phyloP scores from a whole-genome alignment of 1,140 invertebrate species.

The Ceratosolen solmsi region DNA sequence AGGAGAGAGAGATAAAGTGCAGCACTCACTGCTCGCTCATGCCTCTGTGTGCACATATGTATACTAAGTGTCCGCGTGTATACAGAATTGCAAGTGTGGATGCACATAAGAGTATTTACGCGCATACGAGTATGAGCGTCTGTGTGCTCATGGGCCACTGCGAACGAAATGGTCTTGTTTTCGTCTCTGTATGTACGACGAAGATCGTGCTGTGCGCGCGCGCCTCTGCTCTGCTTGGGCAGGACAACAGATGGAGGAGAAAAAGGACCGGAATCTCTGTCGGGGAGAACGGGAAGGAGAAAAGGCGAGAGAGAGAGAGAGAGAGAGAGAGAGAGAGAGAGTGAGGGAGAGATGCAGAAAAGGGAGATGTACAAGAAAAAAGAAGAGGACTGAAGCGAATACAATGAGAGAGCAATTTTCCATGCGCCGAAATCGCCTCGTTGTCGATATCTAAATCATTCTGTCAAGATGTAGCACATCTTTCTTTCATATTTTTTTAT shows the following conservation, averaged over 20 bases:
- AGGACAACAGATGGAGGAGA: neutral
- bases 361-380: neutral
- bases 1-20: neutral
- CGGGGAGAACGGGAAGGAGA: neutral
- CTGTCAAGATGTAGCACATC: neutral
- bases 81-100: neutral
- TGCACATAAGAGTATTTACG: neutral
- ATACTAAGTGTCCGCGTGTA: neutral
- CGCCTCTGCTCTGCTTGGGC: neutral
- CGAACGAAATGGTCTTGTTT: slow-evolving; percentile 17
- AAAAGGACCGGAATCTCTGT: slow-evolving; percentile 17
- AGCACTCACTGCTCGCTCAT: neutral
- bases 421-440: slow-evolving; percentile 9
- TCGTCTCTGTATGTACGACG: slow-evolving; percentile 30
- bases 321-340: neutral
- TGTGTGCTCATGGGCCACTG: slow-evolving; percentile 15
- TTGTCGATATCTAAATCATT: slow-evolving; percentile 21
- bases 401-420: slow-evolving; percentile 25
- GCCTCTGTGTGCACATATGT: neutral
- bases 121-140: neutral
- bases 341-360: neutral
- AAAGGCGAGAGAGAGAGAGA: neutral
- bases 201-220: slow-evolving; percentile 26
- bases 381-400: slow-evolving; percentile 18
- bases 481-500: slow-evolving; percentile 12